Evolutionary conservation across 2,113 vertebrate genomes (phyloP), one percentile per base, ranked within the genome.

Genomic region (Datnioides undecimradiatus): DNA sequence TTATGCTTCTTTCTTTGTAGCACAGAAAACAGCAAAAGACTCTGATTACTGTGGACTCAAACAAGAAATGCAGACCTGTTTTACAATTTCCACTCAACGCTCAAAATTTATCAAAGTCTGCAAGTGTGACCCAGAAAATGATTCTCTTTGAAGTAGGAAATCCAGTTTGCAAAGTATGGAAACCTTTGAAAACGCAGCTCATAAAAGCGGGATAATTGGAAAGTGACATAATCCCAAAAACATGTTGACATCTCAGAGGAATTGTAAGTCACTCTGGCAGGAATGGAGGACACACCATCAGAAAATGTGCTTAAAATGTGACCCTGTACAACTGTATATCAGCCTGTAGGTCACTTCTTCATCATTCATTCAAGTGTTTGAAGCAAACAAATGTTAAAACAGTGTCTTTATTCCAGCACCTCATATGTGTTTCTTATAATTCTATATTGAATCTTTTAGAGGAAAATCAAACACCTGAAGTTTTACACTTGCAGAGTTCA

Each of bases 71-170:
- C 19, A 64, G 29, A 43, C 33, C 17, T 45, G 63, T 40, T 83
- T 70, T 54, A 41, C 21, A 27, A 33, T 73, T 81, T 73, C 23
- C n/a, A 71, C 60, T 76, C 72, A 52, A 6, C 10, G 60, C 59
- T 80, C 27, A 31, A 51, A 70, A 79, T 36, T 3, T 10, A 66
- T 66, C 16, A 70, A 65, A 90, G 41, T 77, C 54, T 62, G 49
- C 33, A 13, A 73, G 46, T 36, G 63, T 89, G 87, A 81, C 81
- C 80, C 76, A 84, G 68, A 86, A 86, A 86, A 80, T 54, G 0
- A 51, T 86, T 85, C 55, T 62, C 64, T 87, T 79, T 88, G 85
- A 86, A 74, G 83, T 41, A 4, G 12, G 16, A 58, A 83, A 85
- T 60, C 33, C 48, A 54, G 57, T 49, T 63, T 45, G 33, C 54